Base-by-base conservation (phyloP, 2,797 vertebrate genomes). In the Chromobotia macracanthus region DNA sequence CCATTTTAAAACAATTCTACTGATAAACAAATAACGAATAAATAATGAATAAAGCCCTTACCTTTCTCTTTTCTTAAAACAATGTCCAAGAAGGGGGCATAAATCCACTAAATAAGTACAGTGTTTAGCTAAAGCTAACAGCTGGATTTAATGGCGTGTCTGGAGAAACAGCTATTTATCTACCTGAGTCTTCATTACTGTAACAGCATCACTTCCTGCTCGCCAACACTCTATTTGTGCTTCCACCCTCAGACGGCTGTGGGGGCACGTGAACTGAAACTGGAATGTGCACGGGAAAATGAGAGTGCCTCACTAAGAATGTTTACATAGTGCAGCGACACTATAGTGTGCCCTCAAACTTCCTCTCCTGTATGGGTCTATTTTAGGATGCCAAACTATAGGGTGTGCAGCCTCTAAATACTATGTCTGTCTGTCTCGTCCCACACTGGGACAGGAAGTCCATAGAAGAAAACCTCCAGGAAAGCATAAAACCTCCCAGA, bases 201-300 rank as follows among this genome's bases (percentile, higher is more conserved):
- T 13, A 72, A 81, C 91, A 87, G 82, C 93, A 91, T 94, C 92
- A 93, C 87, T 93, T 94, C 91, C 93, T 91, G 87, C 88, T 84
- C 87, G 87, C 70, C 84, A 82, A 87, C 86, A 84, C 84, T 80
- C 23, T 56, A 18, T 46, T 21, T 21, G 18, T 21, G n/a, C 44
- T 15, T 21, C 53, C 51, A 28, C 35, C 55, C 51, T 67, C 44
- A 48, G n/a, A 79, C 51, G 60, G 28, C 70, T 77, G 80, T 81
- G 75, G 72, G 70, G 70, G 67, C 77, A 66, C 44, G 44, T 21
- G 44, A 55, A 80, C 23, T 38, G 15, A 25, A 71, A 65, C n/a
- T 50, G 28, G 25, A 55, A 41, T 28, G 66, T 75, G 18, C 68
- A 64, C 28, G 63, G 44, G 68, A 79, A 78, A 79, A 71, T 61